Conservation (phyloP, 2,888 invertebrate genomes). For the Agrotis puta region DNA sequence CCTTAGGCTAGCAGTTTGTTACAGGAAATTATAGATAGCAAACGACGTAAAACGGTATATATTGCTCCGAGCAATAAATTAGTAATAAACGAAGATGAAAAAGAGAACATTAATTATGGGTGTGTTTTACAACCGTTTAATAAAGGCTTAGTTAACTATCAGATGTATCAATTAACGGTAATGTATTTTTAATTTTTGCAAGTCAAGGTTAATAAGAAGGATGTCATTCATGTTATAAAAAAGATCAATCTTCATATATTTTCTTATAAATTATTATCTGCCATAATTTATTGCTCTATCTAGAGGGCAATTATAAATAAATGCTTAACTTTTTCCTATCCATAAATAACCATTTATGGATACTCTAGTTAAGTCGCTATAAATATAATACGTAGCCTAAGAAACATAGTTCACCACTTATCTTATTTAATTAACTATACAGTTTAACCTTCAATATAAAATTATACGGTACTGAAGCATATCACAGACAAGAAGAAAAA, state of each 20-base stretch:
- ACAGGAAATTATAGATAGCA: constrained; percentile 26
- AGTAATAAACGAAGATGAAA: constrained; percentile 18
- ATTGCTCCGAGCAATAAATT: constrained; percentile 15
- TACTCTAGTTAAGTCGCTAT: neutral
- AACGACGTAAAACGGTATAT: constrained; percentile 7
- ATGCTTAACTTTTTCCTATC: too few relatives aligned
- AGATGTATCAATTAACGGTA: constrained; percentile 33
- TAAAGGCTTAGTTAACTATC: constrained; percentile 34
- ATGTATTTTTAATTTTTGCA: constrained; percentile 38
- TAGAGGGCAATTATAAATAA: neutral
- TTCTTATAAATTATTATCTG: neutral
- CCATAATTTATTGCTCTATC: constrained; percentile 1
- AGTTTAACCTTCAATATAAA: neutral
- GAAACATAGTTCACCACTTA: neutral
- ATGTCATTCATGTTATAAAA: neutral
- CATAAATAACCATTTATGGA: too few relatives aligned
- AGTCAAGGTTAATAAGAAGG: neutral
- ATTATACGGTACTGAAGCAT: neutral
- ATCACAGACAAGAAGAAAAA: neutral
- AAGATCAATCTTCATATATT: neutral
- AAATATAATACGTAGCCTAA: neutral
- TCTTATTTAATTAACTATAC: neutral
- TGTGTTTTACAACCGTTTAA: constrained; percentile 38
- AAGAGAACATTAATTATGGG: constrained; percentile 28
- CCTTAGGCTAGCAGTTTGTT: constrained; percentile 32